Evolutionary conservation across 2,888 invertebrate genomes (phyloP).

Genomic region (Drymonia ruficornis): DNA sequence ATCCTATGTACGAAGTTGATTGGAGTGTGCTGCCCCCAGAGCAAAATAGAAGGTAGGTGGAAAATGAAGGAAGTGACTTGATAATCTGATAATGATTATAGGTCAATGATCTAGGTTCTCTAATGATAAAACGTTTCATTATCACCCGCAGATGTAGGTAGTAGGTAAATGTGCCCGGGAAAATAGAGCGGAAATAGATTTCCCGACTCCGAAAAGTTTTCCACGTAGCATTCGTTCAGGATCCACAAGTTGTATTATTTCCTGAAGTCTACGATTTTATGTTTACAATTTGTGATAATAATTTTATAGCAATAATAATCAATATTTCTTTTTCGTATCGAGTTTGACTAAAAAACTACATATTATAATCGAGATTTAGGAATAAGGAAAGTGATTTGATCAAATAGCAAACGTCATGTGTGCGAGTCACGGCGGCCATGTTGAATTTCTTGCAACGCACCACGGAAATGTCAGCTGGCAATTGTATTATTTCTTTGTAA

Average conservation of each 20-base stretch:
- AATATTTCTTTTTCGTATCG: conserved; percentile 1
- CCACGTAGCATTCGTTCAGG: conserved; percentile 63
- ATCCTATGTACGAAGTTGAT: conserved; percentile 90
- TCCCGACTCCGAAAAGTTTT: conserved; percentile 43
- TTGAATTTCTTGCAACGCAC: conserved; percentile 84
- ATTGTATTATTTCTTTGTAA: conserved; percentile 72
- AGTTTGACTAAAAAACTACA: not conserved
- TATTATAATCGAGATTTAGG: not conserved
- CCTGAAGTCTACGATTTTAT: not conserved
- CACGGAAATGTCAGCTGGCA: conserved; percentile 84
- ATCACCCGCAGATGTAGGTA: conserved; percentile 22
- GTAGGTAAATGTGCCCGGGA: conserved; percentile 17
- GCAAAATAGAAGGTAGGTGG: conserved; percentile 91
- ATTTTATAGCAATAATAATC: not conserved
- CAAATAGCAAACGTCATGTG: conserved; percentile 72
- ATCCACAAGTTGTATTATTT: conserved; percentile 34
- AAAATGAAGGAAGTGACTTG: conserved; percentile 14
- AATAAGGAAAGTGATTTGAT: conserved; percentile 42
- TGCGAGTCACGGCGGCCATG: conserved; percentile 80
- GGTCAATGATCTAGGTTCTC: conserved; percentile 19
- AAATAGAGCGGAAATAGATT: conserved; percentile 32
- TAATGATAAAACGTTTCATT: conserved; percentile 14
- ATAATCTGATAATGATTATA: conserved; percentile 13
- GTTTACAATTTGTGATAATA: not conserved
- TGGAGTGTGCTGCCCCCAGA: conserved; percentile 95